Percentiles rank a stretch among this genome's conserved stretches.
These are phyloP conservation scores for Lithobius niger DNA, from an alignment of 1,140 invertebrate species.

Conservation along the genomic window DNA sequence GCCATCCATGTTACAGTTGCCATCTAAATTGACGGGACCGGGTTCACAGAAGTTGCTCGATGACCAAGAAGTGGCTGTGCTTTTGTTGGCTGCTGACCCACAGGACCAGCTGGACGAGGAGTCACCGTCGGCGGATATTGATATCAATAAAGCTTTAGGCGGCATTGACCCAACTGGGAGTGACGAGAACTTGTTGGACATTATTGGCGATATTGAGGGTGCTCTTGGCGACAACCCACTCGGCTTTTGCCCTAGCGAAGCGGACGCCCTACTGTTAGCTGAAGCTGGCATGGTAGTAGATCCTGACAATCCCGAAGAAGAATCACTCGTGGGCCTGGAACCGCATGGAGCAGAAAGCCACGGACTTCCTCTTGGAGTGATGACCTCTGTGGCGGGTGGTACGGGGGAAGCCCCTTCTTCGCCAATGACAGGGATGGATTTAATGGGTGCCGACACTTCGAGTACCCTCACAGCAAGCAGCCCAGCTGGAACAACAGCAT, in stretches of 20 bases:
- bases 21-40: too few relatives aligned
- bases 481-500: background rate
- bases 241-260: background rate
- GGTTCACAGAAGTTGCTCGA: background rate
- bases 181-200: constrained; percentile 3
- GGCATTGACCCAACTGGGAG: background rate
- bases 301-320: background rate
- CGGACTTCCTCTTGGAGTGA: background rate
- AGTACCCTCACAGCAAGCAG: background rate
- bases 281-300: background rate
- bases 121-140: background rate
- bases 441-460: too few relatives aligned
- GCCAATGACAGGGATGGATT: too few relatives aligned
- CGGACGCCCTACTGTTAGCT: background rate
- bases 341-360: background rate
- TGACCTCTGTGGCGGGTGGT: background rate
- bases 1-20: background rate
- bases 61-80: background rate
- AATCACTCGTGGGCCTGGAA: background rate
- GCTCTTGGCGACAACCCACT: background rate
- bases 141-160: constrained; percentile 3
- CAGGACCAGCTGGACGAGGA: background rate
- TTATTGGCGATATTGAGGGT: background rate
- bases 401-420: background rate
- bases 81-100: background rate